Conservation (phyloP, 2,113 vertebrate genomes). For the Pristiophorus japonicus region DNA sequence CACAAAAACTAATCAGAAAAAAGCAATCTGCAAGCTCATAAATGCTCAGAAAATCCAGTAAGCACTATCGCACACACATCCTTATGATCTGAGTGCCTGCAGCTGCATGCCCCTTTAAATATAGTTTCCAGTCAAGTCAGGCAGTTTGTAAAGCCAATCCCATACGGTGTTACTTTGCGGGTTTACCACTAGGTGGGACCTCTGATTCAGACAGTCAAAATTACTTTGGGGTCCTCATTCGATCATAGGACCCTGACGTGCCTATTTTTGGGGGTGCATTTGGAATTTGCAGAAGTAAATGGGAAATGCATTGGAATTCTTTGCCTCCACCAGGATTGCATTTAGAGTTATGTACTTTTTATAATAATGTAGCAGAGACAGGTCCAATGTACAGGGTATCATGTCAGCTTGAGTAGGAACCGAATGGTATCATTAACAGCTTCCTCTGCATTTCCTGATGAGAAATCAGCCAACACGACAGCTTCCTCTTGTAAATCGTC, state of each 20-base stretch:
- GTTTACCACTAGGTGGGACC: background rate
- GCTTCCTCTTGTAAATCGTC: background rate
- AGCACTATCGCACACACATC: background rate
- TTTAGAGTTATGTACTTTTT: background rate
- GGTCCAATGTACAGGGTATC: background rate
- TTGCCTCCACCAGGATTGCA: background rate
- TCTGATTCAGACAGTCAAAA: background rate
- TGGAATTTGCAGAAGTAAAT: constrained; percentile 14
- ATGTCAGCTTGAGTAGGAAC: background rate
- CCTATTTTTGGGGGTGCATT: background rate
- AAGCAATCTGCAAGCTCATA: background rate
- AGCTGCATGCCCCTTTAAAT: background rate
- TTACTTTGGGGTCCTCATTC: background rate
- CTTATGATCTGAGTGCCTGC: background rate
- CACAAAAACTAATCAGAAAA: background rate
- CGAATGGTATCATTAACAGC: constrained; percentile 18
- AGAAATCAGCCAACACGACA: background rate
- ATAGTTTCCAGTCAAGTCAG: background rate
- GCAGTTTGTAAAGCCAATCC: background rate
- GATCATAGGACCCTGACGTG: background rate
- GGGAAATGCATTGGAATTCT: background rate
- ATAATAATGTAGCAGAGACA: background rate
- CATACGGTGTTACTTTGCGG: background rate
- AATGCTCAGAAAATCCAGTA: background rate
- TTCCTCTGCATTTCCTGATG: constrained; percentile 29